Conservation (phyloP, 1,140 invertebrate species). For the Agrilus planipennis region DNA sequence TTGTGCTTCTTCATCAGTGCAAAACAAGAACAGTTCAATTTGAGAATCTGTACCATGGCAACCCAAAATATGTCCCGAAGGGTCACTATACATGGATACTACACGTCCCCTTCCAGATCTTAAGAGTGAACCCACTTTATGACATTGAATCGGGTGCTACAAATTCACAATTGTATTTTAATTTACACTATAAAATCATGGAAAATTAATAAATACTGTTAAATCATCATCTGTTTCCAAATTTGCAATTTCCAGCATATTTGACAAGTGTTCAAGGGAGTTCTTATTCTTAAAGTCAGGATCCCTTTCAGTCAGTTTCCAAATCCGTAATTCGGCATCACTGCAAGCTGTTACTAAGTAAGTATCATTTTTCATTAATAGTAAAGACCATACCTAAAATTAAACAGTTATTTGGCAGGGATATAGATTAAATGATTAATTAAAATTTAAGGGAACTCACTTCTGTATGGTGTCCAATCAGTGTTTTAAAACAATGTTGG, state of each 20-base stretch:
- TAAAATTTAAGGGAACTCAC: slow-evolving; percentile 29
- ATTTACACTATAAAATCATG: slow-evolving; percentile 1
- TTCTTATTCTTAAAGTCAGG: slow-evolving; percentile 37
- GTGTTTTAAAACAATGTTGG: slow-evolving; percentile 90
- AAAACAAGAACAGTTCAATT: slow-evolving; percentile 77
- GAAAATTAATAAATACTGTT: slow-evolving; percentile 23
- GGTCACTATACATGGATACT: slow-evolving; percentile 51
- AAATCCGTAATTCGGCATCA: slow-evolving; percentile 76
- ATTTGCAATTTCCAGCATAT: slow-evolving; percentile 39
- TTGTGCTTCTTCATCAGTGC: slow-evolving; percentile 60
- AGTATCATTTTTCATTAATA: slow-evolving; percentile 63
- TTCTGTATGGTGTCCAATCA: slow-evolving; percentile 68
- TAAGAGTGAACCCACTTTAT: slow-evolving; percentile 62
- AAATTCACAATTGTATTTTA: slow-evolving; percentile 15
- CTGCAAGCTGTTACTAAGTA: slow-evolving; percentile 77
- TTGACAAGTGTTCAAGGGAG: slow-evolving; percentile 38
- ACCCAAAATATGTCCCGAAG: slow-evolving; percentile 53
- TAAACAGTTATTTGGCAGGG: not conserved
- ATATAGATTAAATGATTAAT: not conserved
- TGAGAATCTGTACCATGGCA: slow-evolving; percentile 73
- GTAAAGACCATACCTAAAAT: slow-evolving; percentile 70
- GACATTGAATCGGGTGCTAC: slow-evolving; percentile 55
- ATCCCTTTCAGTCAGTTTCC: slow-evolving; percentile 50
- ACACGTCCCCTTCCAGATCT: slow-evolving; percentile 64
- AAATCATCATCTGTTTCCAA: slow-evolving; percentile 45